Evolutionary conservation across 2,888 invertebrate species (phyloP).

Genomic region (Tryphoninae sp.): DNA sequence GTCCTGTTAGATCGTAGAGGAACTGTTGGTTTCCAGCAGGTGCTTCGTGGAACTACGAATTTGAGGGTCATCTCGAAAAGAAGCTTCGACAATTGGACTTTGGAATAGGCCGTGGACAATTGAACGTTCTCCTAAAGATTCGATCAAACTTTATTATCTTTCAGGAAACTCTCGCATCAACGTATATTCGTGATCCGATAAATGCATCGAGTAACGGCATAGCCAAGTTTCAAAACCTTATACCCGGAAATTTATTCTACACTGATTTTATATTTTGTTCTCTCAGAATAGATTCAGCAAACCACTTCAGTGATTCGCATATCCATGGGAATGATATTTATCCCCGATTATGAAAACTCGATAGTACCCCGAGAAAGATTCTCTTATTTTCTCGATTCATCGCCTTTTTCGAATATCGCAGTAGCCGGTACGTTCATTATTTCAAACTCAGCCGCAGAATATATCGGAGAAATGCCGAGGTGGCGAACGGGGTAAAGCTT

Average conservation of each 20-base stretch:
- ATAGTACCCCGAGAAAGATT: constrained; percentile 14
- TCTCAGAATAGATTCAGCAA: not conserved
- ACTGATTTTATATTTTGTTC: not conserved
- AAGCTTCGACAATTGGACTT: not conserved
- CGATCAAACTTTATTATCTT: no score
- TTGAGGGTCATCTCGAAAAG: not conserved
- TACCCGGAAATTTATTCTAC: not conserved
- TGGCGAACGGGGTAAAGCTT: constrained; percentile 5
- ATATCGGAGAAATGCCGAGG: constrained; percentile 32
- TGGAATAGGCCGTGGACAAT: not conserved
- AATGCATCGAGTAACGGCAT: not conserved
- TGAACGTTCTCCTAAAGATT: not conserved
- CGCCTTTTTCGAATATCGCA: constrained; percentile 22
- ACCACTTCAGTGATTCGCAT: not conserved
- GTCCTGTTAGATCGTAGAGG: not conserved
- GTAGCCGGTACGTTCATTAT: constrained; percentile 33
- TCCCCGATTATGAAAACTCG: constrained; percentile 27
- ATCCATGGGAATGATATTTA: not conserved
- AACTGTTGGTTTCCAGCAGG: not conserved
- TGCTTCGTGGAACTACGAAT: not conserved
- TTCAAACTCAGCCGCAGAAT: constrained; percentile 33
- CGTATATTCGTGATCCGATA: no score
- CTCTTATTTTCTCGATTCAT: constrained; percentile 18
- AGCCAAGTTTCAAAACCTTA: not conserved
- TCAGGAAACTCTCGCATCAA: no score